Base-by-base conservation (phyloP, 1,140 invertebrate genomes). In the Drosophila paulistorum region DNA sequence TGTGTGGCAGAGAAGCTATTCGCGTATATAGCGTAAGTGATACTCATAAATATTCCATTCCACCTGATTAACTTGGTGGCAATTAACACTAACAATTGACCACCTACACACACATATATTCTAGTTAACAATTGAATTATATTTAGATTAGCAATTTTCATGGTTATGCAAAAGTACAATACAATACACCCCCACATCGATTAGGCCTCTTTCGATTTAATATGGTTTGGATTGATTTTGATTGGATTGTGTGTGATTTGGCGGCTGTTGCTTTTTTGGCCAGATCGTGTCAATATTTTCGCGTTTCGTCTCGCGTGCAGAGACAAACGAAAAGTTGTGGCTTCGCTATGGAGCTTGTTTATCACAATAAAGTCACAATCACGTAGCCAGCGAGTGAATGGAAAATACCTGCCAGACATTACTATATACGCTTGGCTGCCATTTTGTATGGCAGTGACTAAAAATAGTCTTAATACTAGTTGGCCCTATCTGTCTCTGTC, bases 131-230 rank as follows among this genome's bases (percentile, higher is more conserved):
- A 45, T 59, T 10, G 30, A 42, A 63, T 68, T 68, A 55, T 87
- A 82, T 86, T 86, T 86, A 82, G 82, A 60, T 87, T 76, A 82
- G 63, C 64, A 81, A 86, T 86, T 86, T 71, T 86, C 83, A 86
- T 82, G 68, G 63, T 55, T 55, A 65, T 85, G 82, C 82, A 72
- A 87, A 82, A 72, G 65, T 51, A 79, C 74, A 76, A 72, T 68
- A 51, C 45, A 51, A 51, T 51, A 51, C 20, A 10, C 17, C 30
- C 30, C 30, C 45, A 23, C 7, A 51, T 51, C 45, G 45, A 23
- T 51, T 51, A 51, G 45, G 45, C 45, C 45, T 11, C 7, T 11
- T 23, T 13, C 37, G 37, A 13, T 4, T 39, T 3, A 11, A 39
- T 39, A 4, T 11, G 9, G 4, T 4, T 68, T 41, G 42, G 37